These are phyloP conservation scores for Setophaga coronata DNA, from an alignment of 2,113 vertebrate species.

Conservation along the genomic window DNA sequence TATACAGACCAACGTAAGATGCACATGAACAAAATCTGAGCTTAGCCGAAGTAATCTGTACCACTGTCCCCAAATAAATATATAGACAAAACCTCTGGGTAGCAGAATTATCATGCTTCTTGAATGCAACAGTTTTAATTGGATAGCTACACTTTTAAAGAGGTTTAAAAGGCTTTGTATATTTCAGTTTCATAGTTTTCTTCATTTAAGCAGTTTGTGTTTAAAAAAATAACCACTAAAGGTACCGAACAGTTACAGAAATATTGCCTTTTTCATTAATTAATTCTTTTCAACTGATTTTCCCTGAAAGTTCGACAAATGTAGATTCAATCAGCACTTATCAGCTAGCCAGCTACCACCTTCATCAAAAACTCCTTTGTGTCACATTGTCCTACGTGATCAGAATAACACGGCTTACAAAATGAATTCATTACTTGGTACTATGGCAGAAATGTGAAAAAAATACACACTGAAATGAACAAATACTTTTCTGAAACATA, in stretches of 20 bases:
- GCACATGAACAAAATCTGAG: background rate
- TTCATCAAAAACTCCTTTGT: background rate
- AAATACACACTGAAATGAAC: background rate
- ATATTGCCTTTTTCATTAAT: background rate
- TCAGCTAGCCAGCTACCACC: background rate
- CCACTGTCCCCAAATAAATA: background rate
- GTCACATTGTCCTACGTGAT: background rate
- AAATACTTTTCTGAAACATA: background rate
- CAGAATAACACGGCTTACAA: background rate
- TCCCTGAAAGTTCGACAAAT: background rate
- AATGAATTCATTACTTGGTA: background rate
- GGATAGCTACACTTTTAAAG: background rate
- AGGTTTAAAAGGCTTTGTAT: background rate
- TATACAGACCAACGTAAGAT: background rate
- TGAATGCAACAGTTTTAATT: background rate
- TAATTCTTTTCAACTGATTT: background rate
- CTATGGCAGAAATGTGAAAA: background rate
- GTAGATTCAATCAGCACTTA: background rate
- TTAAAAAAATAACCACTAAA: background rate
- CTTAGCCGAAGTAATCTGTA: rapidly evolving
- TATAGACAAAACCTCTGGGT: background rate
- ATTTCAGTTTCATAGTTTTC: background rate
- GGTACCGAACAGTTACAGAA: background rate
- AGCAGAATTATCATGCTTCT: background rate
- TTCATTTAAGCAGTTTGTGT: background rate